These are phyloP conservation scores for Mesocentrotus franciscanus DNA, from an alignment of 53 echinoderm and acorn worm species.

Conservation along the genomic window DNA sequence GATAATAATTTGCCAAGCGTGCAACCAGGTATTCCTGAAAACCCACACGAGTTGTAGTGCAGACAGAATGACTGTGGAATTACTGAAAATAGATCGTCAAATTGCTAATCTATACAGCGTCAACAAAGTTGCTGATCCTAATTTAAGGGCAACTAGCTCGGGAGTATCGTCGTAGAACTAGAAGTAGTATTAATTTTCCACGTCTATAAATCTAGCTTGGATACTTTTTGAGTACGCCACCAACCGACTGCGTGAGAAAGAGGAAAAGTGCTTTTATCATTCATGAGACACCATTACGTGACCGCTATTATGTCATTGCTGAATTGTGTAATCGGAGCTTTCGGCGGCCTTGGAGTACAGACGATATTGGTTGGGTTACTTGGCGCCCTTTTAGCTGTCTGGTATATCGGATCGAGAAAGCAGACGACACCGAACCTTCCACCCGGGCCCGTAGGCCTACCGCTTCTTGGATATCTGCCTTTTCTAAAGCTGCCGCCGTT, in stretches of 20 bases:
- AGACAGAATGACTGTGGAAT: not conserved
- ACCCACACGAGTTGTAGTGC: not conserved
- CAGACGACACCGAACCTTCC: slow-evolving; percentile 43
- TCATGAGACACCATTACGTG: not conserved
- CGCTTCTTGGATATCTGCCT: slow-evolving; percentile 32
- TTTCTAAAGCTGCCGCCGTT: slow-evolving; percentile 56
- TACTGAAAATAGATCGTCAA: not conserved
- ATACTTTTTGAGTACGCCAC: not conserved
- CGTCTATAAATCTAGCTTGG: no score
- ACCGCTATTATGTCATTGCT: not conserved
- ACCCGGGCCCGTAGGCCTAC: slow-evolving; percentile 55
- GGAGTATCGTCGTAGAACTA: no score
- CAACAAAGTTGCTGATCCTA: not conserved
- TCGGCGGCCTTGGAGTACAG: slow-evolving; percentile 11
- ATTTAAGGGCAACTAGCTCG: no score
- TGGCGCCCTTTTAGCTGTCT: slow-evolving; percentile 17
- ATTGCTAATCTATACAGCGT: not conserved
- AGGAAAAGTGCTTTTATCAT: not conserved
- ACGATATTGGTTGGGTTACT: slow-evolving; percentile 31
- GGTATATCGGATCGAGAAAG: not conserved
- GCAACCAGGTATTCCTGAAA: not conserved
- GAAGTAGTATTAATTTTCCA: no score
- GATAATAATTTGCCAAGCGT: not conserved
- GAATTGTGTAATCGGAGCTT: not conserved
- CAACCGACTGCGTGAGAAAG: not conserved